These are phyloP conservation scores for Microcebus lehilahytsara DNA, from an alignment of 2,113 vertebrate genomes.

Conservation along the genomic window DNA sequence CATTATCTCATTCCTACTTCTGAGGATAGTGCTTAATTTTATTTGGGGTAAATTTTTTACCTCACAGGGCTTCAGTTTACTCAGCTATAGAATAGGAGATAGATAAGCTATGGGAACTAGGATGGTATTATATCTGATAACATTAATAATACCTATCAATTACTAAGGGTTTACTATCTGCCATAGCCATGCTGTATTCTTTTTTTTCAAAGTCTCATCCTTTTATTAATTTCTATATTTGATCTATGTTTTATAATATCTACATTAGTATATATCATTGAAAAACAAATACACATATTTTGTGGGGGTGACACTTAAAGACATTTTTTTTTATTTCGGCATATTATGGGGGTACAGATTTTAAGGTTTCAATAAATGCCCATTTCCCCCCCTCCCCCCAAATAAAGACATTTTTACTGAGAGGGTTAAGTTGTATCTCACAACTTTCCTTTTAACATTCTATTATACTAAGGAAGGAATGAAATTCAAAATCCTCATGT, in stretches of 20 bases:
- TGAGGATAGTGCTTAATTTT: not conserved
- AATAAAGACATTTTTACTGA: not conserved
- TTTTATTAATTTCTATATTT: conserved; percentile 11
- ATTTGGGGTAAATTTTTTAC: not conserved
- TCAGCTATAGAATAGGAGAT: not conserved
- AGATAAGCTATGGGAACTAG: not conserved
- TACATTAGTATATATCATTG: not conserved
- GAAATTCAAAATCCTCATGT: no score
- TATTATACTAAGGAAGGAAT: no score
- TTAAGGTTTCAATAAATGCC: no score
- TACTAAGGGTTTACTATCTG: not conserved
- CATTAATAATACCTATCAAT: not conserved
- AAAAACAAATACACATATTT: not conserved
- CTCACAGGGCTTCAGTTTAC: not conserved
- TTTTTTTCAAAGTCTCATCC: not conserved
- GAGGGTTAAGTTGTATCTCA: not conserved
- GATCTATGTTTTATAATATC: not conserved
- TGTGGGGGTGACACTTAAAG: not conserved
- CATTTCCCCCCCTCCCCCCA: no score
- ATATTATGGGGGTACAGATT: no score
- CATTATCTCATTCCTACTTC: not conserved
- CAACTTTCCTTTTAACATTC: not conserved
- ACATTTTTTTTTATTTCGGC: not conserved
- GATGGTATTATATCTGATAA: not conserved
- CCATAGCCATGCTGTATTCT: not conserved